Evolutionary conservation across 2,888 invertebrate genomes (phyloP).

Genomic region (Athripsodes cinereus): DNA sequence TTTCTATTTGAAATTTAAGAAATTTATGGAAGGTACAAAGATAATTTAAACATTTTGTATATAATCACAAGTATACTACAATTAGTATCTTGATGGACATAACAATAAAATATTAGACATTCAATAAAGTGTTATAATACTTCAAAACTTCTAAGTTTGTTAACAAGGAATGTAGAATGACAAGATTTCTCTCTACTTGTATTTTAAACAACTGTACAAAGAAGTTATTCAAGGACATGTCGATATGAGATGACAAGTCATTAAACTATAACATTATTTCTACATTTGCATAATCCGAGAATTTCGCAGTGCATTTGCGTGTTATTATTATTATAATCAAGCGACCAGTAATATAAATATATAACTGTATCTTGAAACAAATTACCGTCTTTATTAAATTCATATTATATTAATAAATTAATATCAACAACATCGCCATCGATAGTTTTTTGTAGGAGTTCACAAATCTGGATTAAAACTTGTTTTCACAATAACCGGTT

Average conservation of each 20-base stretch:
- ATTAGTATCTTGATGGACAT: no score
- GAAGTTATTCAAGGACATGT: neutral
- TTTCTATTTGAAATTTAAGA: no score
- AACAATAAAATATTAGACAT: no score
- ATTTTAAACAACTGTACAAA: no score
- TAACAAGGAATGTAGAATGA: no score
- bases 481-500: constrained; percentile 2
- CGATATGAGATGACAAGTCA: neutral
- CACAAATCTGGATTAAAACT: constrained; percentile 4
- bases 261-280: neutral
- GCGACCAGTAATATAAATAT: neutral
- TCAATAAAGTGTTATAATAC: no score
- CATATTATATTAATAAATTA: neutral
- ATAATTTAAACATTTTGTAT: no score
- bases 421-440: neutral
- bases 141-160: no score
- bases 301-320: neutral
- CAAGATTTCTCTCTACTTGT: no score
- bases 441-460: constrained; percentile 3
- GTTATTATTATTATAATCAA: neutral
- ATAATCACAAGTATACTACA: no score
- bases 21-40: no score
- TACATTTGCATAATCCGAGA: neutral
- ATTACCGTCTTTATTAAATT: no score
- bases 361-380: neutral